Evolutionary conservation across 1,140 invertebrate species (phyloP), one percentile per base, ranked within the genome.

Genomic region (Penaeus indicus): DNA sequence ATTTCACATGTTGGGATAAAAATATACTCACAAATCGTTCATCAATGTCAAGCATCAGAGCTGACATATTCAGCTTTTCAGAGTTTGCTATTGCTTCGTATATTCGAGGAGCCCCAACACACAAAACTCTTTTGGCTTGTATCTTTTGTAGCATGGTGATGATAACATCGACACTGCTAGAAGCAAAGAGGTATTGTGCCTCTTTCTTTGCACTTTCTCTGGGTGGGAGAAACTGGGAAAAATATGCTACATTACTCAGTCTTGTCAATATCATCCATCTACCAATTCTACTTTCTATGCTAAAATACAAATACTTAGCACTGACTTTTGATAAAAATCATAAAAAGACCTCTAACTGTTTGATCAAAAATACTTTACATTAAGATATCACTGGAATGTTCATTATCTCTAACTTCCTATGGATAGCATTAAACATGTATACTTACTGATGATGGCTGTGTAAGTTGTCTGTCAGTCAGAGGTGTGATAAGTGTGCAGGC

Each of bases 31-130:
- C 86, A 83, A 75, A 88, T 88, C 86, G 69, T 32, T 82, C 61
- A 75, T 88, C 86, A 77, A 88, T 88, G 21, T 88, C 86, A 79
- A 88, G 60, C 60, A 88, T 16, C 19, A 88, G 79, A n/a, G 79
- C 75, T 27, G 64, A 32, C n/a, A 81, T 38, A 7, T 69, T 16
- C 4, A 62, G n/a, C 38, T 38, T 69, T 22, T n/a, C 27, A 10
- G 84, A 42, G 19, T 11, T 19, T 19, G 79, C 67, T 32, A 88
- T 47, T 11, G 78, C 86, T 27, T 88, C 86, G 61, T 82, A 78
- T 18, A 88, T 42, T 16, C 86, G 64, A 4, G 86, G 86, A 25
- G 86, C 67, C 3, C 86, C 86, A 13, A 88, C 42, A 77, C 86
- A 88, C 67, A 88, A 60, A 32, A 88, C 86, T 13, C 54, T 72